Conservation (phyloP, 1,140 invertebrate genomes). For the Steinernema feltiae region DNA sequence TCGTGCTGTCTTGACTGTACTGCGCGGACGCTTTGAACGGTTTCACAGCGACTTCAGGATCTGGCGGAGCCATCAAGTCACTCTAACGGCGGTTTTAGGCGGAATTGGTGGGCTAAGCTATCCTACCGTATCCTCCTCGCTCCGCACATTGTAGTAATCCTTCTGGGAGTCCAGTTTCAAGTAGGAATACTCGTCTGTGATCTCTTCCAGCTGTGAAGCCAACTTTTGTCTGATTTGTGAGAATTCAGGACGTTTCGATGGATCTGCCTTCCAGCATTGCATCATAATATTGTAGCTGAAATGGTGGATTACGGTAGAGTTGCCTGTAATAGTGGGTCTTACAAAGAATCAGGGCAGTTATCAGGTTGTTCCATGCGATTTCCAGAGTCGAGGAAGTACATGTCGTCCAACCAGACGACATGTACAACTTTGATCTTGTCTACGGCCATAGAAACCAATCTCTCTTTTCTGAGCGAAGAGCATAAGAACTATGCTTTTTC, state of each 20-base stretch:
- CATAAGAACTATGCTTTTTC: too few relatives aligned
- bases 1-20: not conserved
- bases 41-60: not conserved
- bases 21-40: not conserved
- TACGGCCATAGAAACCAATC: too few relatives aligned
- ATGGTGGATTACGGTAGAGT: conserved; percentile 24
- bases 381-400: conserved; percentile 58
- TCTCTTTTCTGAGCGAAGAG: too few relatives aligned
- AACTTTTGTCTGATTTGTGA: conserved; percentile 47
- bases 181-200: conserved; percentile 56
- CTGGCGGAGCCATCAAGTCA: not conserved
- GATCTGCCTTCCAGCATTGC: conserved; percentile 49
- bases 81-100: not conserved
- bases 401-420: too few relatives aligned
- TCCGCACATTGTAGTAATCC: conserved; percentile 54
- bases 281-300: conserved; percentile 52
- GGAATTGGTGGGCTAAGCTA: too few relatives aligned
- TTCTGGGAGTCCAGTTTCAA: conserved; percentile 51
- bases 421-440: too few relatives aligned
- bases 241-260: conserved; percentile 43
- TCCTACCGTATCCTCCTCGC: not conserved
- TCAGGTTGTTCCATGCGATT: conserved; percentile 60
- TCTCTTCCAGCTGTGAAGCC: conserved; percentile 50
- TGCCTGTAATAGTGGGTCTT: conserved; percentile 33
- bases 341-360: conserved; percentile 60